Evolutionary conservation across 1,140 invertebrate species (phyloP), one percentile per base, ranked within the genome.

Genomic region (Pemphigus obesinymphae): DNA sequence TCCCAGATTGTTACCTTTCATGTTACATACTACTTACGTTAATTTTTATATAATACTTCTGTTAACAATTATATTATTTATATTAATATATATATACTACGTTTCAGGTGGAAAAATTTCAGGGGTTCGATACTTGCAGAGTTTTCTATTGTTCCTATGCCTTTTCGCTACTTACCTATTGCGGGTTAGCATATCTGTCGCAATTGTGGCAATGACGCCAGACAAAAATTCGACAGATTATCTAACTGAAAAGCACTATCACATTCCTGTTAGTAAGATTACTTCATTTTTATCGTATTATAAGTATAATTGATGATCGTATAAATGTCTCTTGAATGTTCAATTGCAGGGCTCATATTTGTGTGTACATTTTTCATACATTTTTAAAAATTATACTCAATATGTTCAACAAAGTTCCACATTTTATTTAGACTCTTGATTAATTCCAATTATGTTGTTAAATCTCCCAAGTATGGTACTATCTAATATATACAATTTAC

Each of bases 121-220:
- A 23, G 92, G 92, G n/a, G 88, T 89, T 3, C 88, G 92, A 8
- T 92, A 93, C 84, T 83, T 89, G n/a, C 92, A 93, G 84, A 88
- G 89, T 0, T 78, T 92, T 1, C 85, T 93, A 10, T 85, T 93
- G 75, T 92, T 92, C 84, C 75, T 91, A 7, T 84, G 82, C 34
- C 40, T 84, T 43, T 72, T 84, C 31, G 37, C 66, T 6, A 81
- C 72, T 34, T 84, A 84, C 72, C 61, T 82, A n/a, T 40, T 82
- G 37, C 29, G 83, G 1, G 82, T 84, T n/a, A 84, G 84, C 68
- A 78, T 84, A 53, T 83, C 84, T 15, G 82, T 84, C 0, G 82
- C 82, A n/a, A 83, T 84, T 11, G 84, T 84, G 3, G 84, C 83
- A 1, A 84, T 84, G 82, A 83, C 83, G 84, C 76, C 76, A 13